Percentiles rank a stretch among this genome's conserved stretches.
phyloP scores from a whole-genome alignment of 2,797 vertebrate genomes.

The Masticophis lateralis region DNA sequence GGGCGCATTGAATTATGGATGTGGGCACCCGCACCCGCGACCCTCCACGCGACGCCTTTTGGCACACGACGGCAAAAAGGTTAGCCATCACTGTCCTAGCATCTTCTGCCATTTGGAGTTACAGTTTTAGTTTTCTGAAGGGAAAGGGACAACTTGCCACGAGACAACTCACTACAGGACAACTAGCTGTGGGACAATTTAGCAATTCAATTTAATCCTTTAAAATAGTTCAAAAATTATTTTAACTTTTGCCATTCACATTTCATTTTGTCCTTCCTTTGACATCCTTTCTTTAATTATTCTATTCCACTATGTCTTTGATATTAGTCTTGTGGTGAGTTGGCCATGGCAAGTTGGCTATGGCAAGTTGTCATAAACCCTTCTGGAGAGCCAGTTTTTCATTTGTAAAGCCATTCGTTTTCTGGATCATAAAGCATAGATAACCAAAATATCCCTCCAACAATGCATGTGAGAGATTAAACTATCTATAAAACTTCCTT shows the following conservation, averaged over 20 bases:
- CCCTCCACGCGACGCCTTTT: too few species aligned
- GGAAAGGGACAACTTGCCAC: neutral
- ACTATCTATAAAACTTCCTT: neutral
- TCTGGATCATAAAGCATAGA: neutral
- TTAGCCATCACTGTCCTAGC: neutral
- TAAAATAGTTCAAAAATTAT: neutral
- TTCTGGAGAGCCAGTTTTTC: neutral
- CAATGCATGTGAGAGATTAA: too few species aligned
- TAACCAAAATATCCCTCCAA: neutral
- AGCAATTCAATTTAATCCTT: neutral
- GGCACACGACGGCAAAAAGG: too few species aligned
- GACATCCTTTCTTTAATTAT: neutral
- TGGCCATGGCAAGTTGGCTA: neutral
- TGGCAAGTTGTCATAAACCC: neutral
- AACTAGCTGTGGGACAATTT: neutral
- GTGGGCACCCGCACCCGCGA: too few species aligned
- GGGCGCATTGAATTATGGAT: too few species aligned
- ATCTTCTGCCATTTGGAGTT: neutral
- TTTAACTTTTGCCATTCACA: neutral
- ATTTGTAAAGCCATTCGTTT: neutral
- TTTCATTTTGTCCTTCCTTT: neutral
- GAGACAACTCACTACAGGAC: neutral
- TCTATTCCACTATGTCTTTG: neutral
- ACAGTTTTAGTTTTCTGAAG: neutral
- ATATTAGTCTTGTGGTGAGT: neutral